Base-by-base conservation (phyloP, 2,888 invertebrate species). In the Masnerella sp. region DNA sequence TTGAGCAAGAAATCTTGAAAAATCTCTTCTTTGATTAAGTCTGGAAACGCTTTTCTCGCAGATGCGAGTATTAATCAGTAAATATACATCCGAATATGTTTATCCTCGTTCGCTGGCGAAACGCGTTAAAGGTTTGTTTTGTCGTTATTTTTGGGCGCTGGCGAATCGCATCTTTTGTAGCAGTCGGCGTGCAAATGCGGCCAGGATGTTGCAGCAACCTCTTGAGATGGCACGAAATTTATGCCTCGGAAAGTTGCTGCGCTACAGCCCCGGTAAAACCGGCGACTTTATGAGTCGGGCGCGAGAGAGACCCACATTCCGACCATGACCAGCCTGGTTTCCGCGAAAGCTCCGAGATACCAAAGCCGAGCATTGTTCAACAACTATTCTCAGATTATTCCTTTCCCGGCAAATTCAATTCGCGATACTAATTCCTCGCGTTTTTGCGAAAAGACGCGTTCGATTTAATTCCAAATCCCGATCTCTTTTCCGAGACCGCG, bases 221-320 rank as follows among this genome's bases (percentile, higher is more conserved):
- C 61, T 52, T 69, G 67, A 64, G 59, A 69, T 64, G 67, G 74
- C 67, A 59, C 61, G 56, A 77, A 78, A 78, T 78, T 78, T 78
- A 78, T 77, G 71, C 61, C 74, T 71, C 76, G 71, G 70, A 78
- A 78, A 78, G 77, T 77, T 78, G 72, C 68, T 71, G 51, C 59
- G 40, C 71, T 59, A 58, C 74, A 64, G 49, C 43, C 68, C 52
- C 61, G 75, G 76, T 78, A 78, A 78, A 78, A 78, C 75, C 62
- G 38, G 73, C 73, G 74, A 78, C 76, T 79, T 79, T 79, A 79
- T 73, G 77, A 77, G 76, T 67, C 67, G 58, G 59, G 77, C 73
- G 71, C 70, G 72, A 52, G 47, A 32, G 75, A 75, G 74, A 78
- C 77, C 74, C 64, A 77, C 74, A 77, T 78, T 78, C 74, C 75